Evolutionary conservation across 2,113 vertebrate species (phyloP), one percentile per base, ranked within the genome.

Genomic region (Pteruthius melanotis): DNA sequence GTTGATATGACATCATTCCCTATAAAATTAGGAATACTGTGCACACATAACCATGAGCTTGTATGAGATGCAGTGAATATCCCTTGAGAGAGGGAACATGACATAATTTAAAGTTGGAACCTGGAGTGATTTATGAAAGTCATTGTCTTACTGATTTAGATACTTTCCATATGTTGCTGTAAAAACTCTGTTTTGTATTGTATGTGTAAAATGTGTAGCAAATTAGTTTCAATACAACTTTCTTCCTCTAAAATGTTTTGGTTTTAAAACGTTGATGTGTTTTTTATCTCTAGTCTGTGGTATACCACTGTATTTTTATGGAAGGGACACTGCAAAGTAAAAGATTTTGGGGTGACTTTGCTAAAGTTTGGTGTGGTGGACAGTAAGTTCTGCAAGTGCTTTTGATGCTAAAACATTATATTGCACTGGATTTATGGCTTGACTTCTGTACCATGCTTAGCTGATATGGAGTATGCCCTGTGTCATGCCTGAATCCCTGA

Each of bases 41-140:
- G 78, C 76, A 87, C 70, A 71, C 95, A 97, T 76, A 97, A 85
- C 94, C 94, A 94, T n/a, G 57, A 94, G 94, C 96, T 98, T 97
- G 95, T 97, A 95, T 91, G 93, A 96, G 92, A 97, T 96, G 94
- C 86, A 93, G 94, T 83, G 95, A 96, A 95, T 96, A 94, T 98
- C 98, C 97, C 98, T 96, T 44, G 97, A 97, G 97, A 97, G 91
- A 95, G 71, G 91, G 97, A 98, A 96, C 93, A 97, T 98, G 97
- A 97, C 89, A 94, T 97, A 98, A 98, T 98, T 98, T 98, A 96
- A 97, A 97, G 92, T 75, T 97, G 95, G 96, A 98, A 96, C 92
- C 94, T 96, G 94, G 93, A 98, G 96, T 98, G 98, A 98, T 98
- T 98, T 98, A 98, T 98, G 98, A 98, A 98, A 96, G 97, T 98